Conservation (phyloP, 2,797 vertebrate genomes). For the Linurgus olivaceus region DNA sequence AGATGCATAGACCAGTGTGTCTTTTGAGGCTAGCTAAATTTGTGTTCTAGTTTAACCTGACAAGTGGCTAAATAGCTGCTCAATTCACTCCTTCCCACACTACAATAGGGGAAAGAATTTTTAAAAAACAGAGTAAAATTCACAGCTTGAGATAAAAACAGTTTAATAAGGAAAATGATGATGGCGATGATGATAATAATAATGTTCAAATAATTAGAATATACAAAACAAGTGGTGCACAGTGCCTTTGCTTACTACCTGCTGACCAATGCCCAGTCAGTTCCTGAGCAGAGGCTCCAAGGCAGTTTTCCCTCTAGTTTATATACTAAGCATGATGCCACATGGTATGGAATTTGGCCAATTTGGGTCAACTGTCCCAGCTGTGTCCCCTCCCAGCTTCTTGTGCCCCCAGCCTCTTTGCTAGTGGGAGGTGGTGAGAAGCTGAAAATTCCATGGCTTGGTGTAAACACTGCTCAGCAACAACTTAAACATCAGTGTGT, state of each 20-base stretch:
- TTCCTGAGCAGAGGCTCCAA: background rate
- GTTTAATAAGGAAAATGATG: background rate
- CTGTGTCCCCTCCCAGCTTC: background rate
- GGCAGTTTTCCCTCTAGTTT: background rate
- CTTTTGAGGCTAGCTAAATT: background rate
- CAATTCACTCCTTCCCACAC: background rate
- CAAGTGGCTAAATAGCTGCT: background rate
- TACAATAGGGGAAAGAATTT: background rate
- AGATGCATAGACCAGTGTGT: background rate
- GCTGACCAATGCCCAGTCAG: background rate
- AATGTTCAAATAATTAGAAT: background rate
- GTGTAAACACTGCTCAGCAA: background rate
- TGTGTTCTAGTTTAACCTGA: background rate
- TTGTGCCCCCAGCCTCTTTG: background rate
- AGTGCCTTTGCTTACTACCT: fast-evolving
- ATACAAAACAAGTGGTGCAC: background rate
- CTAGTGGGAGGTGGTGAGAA: background rate
- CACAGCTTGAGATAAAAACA: background rate
- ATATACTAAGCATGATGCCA: background rate
- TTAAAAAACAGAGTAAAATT: background rate
- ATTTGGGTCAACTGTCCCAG: background rate
- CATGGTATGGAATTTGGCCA: background rate
- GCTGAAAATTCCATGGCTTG: background rate
- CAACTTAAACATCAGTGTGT: background rate
- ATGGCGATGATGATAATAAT: background rate